A percentile compares a stretch with the other conserved stretches of the same genome.
Conservation (phyloP, 2,113 vertebrate species). For the Pteropus alecto region DNA sequence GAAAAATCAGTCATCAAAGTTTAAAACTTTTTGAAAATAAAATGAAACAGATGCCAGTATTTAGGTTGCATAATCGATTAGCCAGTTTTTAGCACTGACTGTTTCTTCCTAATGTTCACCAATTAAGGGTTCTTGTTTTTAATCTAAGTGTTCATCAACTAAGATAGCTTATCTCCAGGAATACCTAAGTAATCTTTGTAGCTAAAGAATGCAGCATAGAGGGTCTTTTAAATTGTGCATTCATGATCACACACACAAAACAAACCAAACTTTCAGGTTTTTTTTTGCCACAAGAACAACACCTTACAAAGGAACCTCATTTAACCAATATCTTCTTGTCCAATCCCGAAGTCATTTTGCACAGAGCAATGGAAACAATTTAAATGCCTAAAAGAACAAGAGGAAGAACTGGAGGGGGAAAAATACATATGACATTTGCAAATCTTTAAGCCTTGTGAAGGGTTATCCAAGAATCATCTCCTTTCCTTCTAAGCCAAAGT, state of each 20-base stretch:
- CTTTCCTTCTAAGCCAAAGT: slow-evolving; percentile 63
- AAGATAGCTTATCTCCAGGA: slow-evolving; percentile 45
- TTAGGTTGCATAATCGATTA: slow-evolving; percentile 20
- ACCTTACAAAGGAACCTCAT: slow-evolving; percentile 41
- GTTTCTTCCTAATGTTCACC: slow-evolving; percentile 19
- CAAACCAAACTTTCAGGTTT: slow-evolving; percentile 51
- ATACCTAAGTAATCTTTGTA: slow-evolving; percentile 54
- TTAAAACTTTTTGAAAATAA: slow-evolving; percentile 56
- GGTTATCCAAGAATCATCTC: slow-evolving; percentile 49
- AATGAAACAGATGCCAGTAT: slow-evolving; percentile 47
- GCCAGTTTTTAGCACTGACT: slow-evolving; percentile 56
- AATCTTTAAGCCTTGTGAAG: slow-evolving; percentile 50
- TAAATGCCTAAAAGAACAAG: slow-evolving; percentile 61
- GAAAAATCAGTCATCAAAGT: slow-evolving; percentile 69
- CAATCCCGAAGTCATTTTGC: slow-evolving; percentile 64
- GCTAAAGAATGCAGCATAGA: slow-evolving; percentile 76
- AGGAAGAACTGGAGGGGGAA: slow-evolving; percentile 40
- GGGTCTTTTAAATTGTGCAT: slow-evolving; percentile 66
- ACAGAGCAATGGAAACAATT: slow-evolving; percentile 68
- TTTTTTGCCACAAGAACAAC: slow-evolving; percentile 45
- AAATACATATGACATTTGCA: slow-evolving; percentile 15
- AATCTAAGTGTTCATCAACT: slow-evolving; percentile 39
- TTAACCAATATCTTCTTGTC: slow-evolving; percentile 43
- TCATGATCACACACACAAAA: slow-evolving; percentile 46
- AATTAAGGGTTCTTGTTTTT: neutral